Evolutionary conservation across 1,140 invertebrate genomes (phyloP), one percentile per base, ranked within the genome.

Genomic region (Teleopsis dalmanni): DNA sequence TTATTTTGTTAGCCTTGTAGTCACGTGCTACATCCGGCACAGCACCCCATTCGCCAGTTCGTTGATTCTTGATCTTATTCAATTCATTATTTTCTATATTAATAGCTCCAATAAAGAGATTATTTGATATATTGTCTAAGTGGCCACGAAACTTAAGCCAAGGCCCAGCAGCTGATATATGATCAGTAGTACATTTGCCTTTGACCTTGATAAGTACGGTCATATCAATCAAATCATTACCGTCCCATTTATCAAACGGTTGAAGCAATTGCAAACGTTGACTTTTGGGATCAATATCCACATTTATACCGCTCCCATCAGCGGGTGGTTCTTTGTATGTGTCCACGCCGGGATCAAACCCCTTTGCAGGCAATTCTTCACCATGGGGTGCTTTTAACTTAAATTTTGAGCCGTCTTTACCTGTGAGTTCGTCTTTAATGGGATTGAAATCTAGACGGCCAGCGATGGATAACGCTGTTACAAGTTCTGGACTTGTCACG

Each of bases 111-210:
- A 99, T 95, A 58, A 99, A 95, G 82, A 99, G 87, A 60, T 99
- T 99, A 74, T 99, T 99, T 21, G 97, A 98, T 70, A 99, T 99
- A 72, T 99, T 99, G 65, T 99, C 96, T 58, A 99, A 81, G 75
- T 99, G 97, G 36, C 97, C 97, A 68, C 97, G 81, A 75, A 95
- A 99, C 73, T 99, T 99, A 6, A 99, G 80, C 97, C 97, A 99
- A 38, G 95, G 95, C 47, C 97, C 97, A 65, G 97, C 97, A 13
- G 94, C 93, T 26, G 93, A 97, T 70, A 99, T 98, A 74, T 98
- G 95, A 81, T 99, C 95, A 23, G 95, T 98, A 40, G 95, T 98
- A 70, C 95, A 98, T 73, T 98, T 98, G 55, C 95, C 95, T 77
- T 95, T 95, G 1, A 94, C 90, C 79, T 99, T 99, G 62, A 99